Base-by-base conservation (phyloP, 2,797 vertebrate genomes). In the Delichon dasypus region DNA sequence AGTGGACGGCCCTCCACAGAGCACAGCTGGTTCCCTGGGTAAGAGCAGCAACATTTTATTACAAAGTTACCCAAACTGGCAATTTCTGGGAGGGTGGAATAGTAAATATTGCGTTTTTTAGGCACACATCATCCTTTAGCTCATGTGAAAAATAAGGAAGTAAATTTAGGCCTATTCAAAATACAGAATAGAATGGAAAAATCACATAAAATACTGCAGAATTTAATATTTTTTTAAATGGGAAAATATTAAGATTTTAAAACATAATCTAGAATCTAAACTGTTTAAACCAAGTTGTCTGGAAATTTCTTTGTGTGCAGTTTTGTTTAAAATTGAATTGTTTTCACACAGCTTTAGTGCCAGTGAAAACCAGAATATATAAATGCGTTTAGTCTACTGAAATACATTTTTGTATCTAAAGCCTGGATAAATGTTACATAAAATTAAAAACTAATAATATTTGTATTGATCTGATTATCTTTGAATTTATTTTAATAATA, bases 21-120 rank as follows among this genome's bases (percentile, higher is more conserved):
- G 89, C 99, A 99, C 98, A 99, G 99, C 98, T 99, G 99, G 99
- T 99, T 99, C 97, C 99, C 99, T 40, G 99, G 99, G 99, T 99
- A 98, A 99, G 85, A 25, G 23, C 32, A 32, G 16, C 42, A 65
- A 25, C 13, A 15, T 29, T 16, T 5, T 2, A 11, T 6, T 16
- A 9, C 3, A 11, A 89, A 71, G 57, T 26, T 6, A 13, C 32
- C 66, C 58, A 51, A 66, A 57, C 3, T 51, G 7, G 15, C 10
- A 7, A 1, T 22, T 68, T 77, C 23, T 44, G 29, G 47, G 22
- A 6, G 7, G 4, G 4, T 50, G 18, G 30, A 40, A 40, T 26
- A n/a, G 29, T 22, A 45, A 58, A 47, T 16, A 6, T 0, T 1
- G 18, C 3, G 2, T 3, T 61, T 80, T 72, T 66, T 23, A 50